Base-by-base conservation (phyloP, 2,113 vertebrate species). In the Chloebia gouldiae region DNA sequence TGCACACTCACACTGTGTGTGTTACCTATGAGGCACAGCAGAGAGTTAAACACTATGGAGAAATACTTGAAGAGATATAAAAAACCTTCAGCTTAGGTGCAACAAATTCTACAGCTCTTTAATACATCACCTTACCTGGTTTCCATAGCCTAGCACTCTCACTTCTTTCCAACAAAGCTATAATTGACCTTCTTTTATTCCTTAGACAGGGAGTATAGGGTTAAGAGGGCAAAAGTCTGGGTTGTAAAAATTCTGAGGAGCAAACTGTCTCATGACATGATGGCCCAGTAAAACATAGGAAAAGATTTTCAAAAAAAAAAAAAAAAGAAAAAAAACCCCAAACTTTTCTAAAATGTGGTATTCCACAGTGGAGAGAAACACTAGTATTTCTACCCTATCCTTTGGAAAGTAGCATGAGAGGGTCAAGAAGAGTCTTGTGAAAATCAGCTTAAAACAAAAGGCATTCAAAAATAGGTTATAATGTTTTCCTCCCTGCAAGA, bases 371-470 rank as follows among this genome's bases (percentile, higher is more conserved):
- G 31, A 86, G 33, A 92, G 31, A 90, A 75, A 69, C 28, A 69
- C 8, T 35, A 35, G 15, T 8, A 60, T 68, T 85, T 76, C 75
- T 57, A 65, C 37, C 33, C 42, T 82, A 8, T 33, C 70, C 24
- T 84, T 59, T 85, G 81, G 70, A 83, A 96, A 96, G 37, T 2
- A 80, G 53, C 44, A 87, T 42, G 50, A 64, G 80, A 93, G 13
- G 37, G 44, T 96, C 79, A 93, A 92, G 64, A 63, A 61, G 6
- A 90, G 65, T 44, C 33, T 91, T 96, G 75, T 92, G 49, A 97
- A 97, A 97, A 88, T 53, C 31, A 95, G 15, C 27, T 81, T 87
- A 90, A 96, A 95, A 91, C 56, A 92, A 96, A 97, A 96, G 78
- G 53, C 81, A 87, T 71, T 96, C 66, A 95, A 91, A 96, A 95